Base-by-base conservation (phyloP, 1,140 invertebrate genomes). In the Cyclina sinensis region DNA sequence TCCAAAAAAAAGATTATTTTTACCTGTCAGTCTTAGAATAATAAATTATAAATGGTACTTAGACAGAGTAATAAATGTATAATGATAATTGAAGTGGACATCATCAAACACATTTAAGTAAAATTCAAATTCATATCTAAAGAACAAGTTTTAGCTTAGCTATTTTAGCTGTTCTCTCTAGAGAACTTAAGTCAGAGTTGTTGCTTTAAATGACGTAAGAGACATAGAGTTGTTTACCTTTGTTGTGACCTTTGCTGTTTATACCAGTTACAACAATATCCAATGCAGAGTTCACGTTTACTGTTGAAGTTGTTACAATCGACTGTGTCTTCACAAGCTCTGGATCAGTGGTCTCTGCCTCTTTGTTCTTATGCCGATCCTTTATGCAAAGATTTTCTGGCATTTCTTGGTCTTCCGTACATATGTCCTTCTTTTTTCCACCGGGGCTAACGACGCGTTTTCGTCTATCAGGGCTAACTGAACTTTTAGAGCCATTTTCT, bases 351-450 rank as follows among this genome's bases (percentile, higher is more conserved):
- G 27, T 27, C 11, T n/a, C 1, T 37, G 48, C 18, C 7, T 86
- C 51, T 35, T 74, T 74, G 0, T 14, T 37, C 18, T 70, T 87
- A 18, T 87, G 18, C 27, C 24, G 79, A 35, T 87, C 86, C 35
- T 88, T 88, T 21, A 88, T 51, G 51, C 86, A 88, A 5, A 88
- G 79, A 76, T 88, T 88, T 32, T 88, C 86, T n/a, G 86, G 86
- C 59, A 82, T 57, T 7, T 88, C 86, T 62, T 88, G 86, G 51
- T 70, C 65, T 21, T 48, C 79, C 1, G 24, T 43, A 16, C 37
- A 43, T n/a, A 65, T n/a, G 4, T 57, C 73, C n/a, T 54, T 62
- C 16, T 27, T 39, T 30, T 54, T 62, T 11, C 54, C 35, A 9
- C 12, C 21, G 30, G 37, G 54, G 24, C 51, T 59, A 48, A 48